These are phyloP conservation scores for Encarsia formosa DNA, from an alignment of 2,888 invertebrate genomes.

Conservation along the genomic window DNA sequence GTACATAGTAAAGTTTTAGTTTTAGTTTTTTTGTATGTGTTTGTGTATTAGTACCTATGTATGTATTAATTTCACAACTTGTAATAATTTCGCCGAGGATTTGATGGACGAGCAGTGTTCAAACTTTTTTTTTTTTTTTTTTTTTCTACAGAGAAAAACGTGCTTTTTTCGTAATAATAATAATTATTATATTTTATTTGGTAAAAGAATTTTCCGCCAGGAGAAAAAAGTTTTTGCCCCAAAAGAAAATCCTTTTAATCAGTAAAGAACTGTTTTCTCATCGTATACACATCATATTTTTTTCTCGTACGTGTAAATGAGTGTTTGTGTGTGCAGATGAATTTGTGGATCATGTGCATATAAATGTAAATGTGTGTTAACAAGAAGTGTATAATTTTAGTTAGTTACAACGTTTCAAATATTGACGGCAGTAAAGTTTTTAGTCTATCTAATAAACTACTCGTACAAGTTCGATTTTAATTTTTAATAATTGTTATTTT, in stretches of 20 bases:
- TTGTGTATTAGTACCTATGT: not conserved
- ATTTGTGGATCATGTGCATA: not conserved
- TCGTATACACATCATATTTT: too few species aligned
- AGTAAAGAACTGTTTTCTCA: too few species aligned
- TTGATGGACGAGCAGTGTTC: too few species aligned
- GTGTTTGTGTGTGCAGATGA: not conserved
- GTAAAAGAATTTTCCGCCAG: too few species aligned
- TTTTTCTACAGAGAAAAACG: too few species aligned
- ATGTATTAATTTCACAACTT: conserved; percentile 3
- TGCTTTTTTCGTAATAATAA: too few species aligned
- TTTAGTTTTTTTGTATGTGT: not conserved
- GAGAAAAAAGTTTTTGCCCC: too few species aligned
- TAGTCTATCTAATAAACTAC: conserved; percentile 15
- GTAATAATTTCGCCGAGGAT: too few species aligned
- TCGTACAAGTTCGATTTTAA: conserved; percentile 10
- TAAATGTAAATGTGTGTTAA: not conserved
- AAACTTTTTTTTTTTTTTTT: too few species aligned
- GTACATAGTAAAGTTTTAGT: not conserved
- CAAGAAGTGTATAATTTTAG: not conserved
- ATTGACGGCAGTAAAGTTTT: conserved; percentile 18
- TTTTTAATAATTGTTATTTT: conserved; percentile 2
- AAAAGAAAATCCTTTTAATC: too few species aligned
- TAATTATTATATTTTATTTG: too few species aligned
- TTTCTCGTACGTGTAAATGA: not conserved
- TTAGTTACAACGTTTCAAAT: conserved; percentile 4